Evolutionary conservation across 1,140 invertebrate species (phyloP).

Genomic region (Papilio glaucus): DNA sequence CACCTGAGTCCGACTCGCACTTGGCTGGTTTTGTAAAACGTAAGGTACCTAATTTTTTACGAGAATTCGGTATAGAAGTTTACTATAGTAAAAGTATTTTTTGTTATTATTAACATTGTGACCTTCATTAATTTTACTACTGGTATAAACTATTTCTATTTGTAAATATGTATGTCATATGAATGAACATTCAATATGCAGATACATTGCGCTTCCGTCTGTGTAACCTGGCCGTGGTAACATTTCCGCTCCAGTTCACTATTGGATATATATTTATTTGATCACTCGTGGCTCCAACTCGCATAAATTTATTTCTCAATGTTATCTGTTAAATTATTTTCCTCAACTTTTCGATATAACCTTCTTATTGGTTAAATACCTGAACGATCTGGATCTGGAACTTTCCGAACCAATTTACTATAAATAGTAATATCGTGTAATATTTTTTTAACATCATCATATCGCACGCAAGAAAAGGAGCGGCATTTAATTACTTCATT

Average conservation of each 20-base stretch:
- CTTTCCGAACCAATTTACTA: not conserved
- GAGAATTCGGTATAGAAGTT: too few relatives aligned
- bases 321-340: conserved; percentile 1
- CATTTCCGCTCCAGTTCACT: not conserved
- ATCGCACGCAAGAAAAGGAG: not conserved
- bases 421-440: conserved; percentile 7
- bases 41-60: too few relatives aligned
- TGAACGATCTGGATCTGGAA: not conserved
- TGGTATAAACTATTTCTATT: too few relatives aligned
- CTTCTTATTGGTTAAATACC: not conserved
- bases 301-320: conserved; percentile 11
- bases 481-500: not conserved
- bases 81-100: too few relatives aligned
- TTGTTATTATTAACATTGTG: too few relatives aligned
- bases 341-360: conserved; percentile 13
- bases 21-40: not conserved
- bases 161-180: too few relatives aligned
- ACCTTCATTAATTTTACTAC: too few relatives aligned
- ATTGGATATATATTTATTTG: conserved; percentile 8
- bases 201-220: not conserved
- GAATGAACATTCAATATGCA: not conserved
- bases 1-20: too few relatives aligned
- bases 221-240: not conserved
- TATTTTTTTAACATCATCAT: conserved; percentile 7
- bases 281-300: not conserved